Conservation (phyloP, 2,113 vertebrate species). For the Chaetura pelagica region DNA sequence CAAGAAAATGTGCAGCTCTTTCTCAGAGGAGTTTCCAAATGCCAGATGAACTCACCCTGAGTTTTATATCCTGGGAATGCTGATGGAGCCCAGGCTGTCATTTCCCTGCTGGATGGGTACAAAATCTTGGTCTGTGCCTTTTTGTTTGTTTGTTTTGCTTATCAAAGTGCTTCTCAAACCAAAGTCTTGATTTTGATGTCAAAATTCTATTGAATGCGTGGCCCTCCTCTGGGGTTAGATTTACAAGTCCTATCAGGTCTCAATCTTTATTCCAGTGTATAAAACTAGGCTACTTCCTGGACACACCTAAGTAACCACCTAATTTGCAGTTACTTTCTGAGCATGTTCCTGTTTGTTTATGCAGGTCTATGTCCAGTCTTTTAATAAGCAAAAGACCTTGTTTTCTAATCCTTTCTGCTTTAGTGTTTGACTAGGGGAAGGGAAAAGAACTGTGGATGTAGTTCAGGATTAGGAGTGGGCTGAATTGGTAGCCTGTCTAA, state of each 20-base stretch:
- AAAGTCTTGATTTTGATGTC: background rate
- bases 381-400: background rate
- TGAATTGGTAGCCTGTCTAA: background rate
- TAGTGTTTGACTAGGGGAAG: background rate
- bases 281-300: slow-evolving; percentile 31
- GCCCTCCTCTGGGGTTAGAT: background rate
- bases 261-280: background rate
- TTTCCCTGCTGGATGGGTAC: background rate
- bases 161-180: background rate
- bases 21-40: background rate
- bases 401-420: background rate
- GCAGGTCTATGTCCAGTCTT: background rate
- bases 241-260: background rate
- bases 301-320: slow-evolving; percentile 17
- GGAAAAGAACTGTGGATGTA: accelerated
- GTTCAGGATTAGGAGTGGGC: background rate
- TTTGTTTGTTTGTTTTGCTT: background rate
- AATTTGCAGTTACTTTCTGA: background rate
- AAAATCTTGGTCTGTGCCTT: background rate
- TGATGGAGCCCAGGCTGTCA: accelerated
- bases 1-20: accelerated
- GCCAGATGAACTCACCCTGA: accelerated
- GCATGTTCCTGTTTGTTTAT: background rate
- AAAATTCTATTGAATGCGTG: background rate
- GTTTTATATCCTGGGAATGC: background rate